Conservation (phyloP, 1,140 invertebrate genomes). For the Zaprionus ghesquierei region DNA sequence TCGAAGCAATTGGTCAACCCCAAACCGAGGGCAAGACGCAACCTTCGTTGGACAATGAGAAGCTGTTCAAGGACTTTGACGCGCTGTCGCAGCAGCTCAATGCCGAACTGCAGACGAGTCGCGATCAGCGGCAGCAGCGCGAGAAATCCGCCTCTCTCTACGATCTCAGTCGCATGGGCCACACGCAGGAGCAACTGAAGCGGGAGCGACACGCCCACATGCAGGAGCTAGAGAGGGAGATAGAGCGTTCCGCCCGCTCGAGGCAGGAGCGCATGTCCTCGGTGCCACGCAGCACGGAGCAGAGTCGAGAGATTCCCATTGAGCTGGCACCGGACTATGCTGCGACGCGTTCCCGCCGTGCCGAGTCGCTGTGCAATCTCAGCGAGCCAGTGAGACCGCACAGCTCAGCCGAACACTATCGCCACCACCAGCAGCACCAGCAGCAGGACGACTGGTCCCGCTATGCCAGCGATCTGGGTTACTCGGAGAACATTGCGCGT, state of each 20-base stretch:
- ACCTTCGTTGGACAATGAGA: slow-evolving; percentile 65
- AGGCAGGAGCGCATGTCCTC: slow-evolving; percentile 61
- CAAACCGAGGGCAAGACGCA: slow-evolving; percentile 17
- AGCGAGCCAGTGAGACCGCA: slow-evolving; percentile 52
- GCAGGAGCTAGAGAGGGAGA: slow-evolving; percentile 72
- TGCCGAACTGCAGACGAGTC: slow-evolving; percentile 62
- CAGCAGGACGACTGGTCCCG: slow-evolving; percentile 70
- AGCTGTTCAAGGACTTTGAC: slow-evolving; percentile 81
- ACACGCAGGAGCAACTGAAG: slow-evolving; percentile 51
- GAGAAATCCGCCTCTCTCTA: slow-evolving; percentile 70
- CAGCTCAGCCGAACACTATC: slow-evolving; percentile 55
- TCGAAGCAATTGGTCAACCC: slow-evolving; percentile 49
- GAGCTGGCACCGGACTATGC: slow-evolving; percentile 43
- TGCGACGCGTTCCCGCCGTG: slow-evolving; percentile 34
- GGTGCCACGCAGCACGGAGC: slow-evolving; percentile 38
- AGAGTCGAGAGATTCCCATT: slow-evolving; percentile 58
- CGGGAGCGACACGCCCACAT: slow-evolving; percentile 66
- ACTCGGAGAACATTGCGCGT: slow-evolving; percentile 76
- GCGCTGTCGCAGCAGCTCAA: slow-evolving; percentile 71
- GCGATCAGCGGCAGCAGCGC: slow-evolving; percentile 50
- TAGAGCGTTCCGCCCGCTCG: slow-evolving; percentile 61
- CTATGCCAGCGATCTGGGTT: slow-evolving; percentile 72
- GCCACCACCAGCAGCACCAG: neutral
- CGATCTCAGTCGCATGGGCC: slow-evolving; percentile 64
- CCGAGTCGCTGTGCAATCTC: slow-evolving; percentile 73